A percentile compares a stretch with the other conserved stretches of the same genome.
Conservation (phyloP, 1,140 invertebrate genomes). For the Meloidogyne chitwoodi region DNA sequence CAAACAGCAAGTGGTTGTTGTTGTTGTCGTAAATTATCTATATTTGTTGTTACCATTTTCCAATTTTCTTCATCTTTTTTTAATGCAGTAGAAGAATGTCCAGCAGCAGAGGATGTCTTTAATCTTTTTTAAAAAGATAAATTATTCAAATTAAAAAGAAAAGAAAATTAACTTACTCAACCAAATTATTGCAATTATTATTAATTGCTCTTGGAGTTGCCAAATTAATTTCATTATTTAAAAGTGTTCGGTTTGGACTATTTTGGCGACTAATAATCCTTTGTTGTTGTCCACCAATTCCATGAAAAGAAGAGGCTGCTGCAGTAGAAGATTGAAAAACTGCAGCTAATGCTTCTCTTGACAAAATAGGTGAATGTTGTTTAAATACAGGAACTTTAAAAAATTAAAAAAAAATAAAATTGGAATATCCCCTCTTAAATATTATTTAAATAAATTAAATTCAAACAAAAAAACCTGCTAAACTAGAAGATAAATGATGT, state of each 20-base stretch:
- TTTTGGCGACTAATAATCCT: conserved; percentile 2
- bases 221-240: background rate
- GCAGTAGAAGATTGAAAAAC: conserved; percentile 19
- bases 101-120: background rate
- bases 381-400: conserved; percentile 15
- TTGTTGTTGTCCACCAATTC: background rate
- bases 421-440: too few relatives aligned
- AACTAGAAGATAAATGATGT: background rate
- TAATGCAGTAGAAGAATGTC: background rate
- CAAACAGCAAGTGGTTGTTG: background rate
- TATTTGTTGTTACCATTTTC: background rate
- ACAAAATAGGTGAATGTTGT: conserved; percentile 12
- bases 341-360: conserved; percentile 16
- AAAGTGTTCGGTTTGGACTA: background rate
- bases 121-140: background rate
- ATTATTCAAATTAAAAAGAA: background rate
- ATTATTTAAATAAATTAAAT: conserved; percentile 18
- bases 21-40: background rate
- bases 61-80: conserved; percentile 13
- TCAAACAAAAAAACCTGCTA: background rate
- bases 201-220: background rate
- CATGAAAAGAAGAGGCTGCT: conserved; percentile 3
- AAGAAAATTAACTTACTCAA: conserved; percentile 10
- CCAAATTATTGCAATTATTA: background rate
- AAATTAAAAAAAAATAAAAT: too few relatives aligned